These are phyloP conservation scores for Phycodurus eques DNA, from an alignment of 2,113 vertebrate genomes.

Conservation along the genomic window DNA sequence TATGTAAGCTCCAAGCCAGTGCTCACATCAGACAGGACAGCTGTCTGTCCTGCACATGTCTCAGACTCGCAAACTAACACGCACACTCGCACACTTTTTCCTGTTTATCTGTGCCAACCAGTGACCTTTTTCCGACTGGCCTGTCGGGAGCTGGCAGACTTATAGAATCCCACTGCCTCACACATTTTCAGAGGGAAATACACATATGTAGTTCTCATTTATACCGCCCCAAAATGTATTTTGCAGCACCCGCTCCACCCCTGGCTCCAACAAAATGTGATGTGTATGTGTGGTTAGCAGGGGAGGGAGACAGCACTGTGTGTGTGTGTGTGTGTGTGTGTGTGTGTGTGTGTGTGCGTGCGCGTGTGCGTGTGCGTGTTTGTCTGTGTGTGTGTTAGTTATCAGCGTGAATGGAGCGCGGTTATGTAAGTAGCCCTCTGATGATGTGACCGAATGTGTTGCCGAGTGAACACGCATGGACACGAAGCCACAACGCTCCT, in stretches of 20 bases:
- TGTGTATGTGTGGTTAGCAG: conserved; percentile 20
- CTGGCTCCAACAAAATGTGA: conserved; percentile 22
- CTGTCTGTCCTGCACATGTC: conserved; percentile 55
- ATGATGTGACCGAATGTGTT: conserved; percentile 65
- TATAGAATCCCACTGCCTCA: conserved; percentile 20
- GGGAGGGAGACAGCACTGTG: conserved; percentile 30
- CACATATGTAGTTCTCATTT: not conserved
- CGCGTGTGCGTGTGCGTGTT: conserved; percentile 12
- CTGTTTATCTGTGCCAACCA: conserved; percentile 42
- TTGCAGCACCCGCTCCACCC: conserved; percentile 17
- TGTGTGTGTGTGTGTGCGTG: no score
- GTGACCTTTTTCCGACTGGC: conserved; percentile 42
- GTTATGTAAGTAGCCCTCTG: conserved; percentile 69
- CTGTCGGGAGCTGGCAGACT: conserved; percentile 34
- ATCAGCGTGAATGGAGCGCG: conserved; percentile 58
- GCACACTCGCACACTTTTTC: conserved; percentile 19
- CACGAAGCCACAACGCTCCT: conserved; percentile 52
- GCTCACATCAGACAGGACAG: conserved; percentile 65
- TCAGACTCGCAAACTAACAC: conserved; percentile 21
- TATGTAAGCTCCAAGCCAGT: conserved; percentile 58
- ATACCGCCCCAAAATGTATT: conserved; percentile 24
- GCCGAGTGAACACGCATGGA: conserved; percentile 65
- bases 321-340: conserved; percentile 6
- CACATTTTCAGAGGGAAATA: conserved; percentile 15
- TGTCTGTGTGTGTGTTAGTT: conserved; percentile 29